A percentile compares a stretch with the other conserved stretches of the same genome.
These are phyloP conservation scores for Drosophila neutralis DNA, from an alignment of 2,888 invertebrate genomes.

Conservation along the genomic window DNA sequence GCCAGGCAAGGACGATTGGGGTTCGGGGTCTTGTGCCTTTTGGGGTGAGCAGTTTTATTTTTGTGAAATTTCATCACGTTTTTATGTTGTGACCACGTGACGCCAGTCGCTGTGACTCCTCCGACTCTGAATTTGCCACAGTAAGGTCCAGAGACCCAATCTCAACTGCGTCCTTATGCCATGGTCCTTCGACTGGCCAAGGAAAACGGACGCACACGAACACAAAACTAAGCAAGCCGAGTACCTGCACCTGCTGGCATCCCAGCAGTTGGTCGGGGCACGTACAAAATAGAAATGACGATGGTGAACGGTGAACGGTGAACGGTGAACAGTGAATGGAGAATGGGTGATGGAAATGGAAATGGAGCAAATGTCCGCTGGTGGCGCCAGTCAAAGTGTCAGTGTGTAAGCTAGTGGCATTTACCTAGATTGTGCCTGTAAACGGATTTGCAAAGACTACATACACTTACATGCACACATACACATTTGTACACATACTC, in stretches of 20 bases:
- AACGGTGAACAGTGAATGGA: neutral
- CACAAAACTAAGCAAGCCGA: conserved; percentile 56
- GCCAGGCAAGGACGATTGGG: neutral
- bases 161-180: conserved; percentile 44
- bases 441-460: conserved; percentile 41
- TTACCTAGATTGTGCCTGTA: conserved; percentile 69
- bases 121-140: conserved; percentile 51
- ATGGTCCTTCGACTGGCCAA: conserved; percentile 45
- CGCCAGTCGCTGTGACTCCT: conserved; percentile 75
- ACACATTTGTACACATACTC: conserved; percentile 47
- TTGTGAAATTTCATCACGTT: conserved; percentile 84
- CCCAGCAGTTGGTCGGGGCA: conserved; percentile 62
- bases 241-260: conserved; percentile 80
- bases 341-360: conserved; percentile 31
- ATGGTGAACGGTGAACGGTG: neutral
- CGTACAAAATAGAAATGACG: conserved; percentile 62
- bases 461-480: neutral
- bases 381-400: conserved; percentile 76
- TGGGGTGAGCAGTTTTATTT: conserved; percentile 73
- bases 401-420: conserved; percentile 75
- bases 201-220: conserved; percentile 36
- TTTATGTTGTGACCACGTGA: conserved; percentile 85
- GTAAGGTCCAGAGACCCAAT: conserved; percentile 32
- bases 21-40: neutral
- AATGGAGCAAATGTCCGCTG: conserved; percentile 55